These are phyloP conservation scores for Petrolisthes manimaculis DNA, from an alignment of 2,888 invertebrate species.

Conservation along the genomic window DNA sequence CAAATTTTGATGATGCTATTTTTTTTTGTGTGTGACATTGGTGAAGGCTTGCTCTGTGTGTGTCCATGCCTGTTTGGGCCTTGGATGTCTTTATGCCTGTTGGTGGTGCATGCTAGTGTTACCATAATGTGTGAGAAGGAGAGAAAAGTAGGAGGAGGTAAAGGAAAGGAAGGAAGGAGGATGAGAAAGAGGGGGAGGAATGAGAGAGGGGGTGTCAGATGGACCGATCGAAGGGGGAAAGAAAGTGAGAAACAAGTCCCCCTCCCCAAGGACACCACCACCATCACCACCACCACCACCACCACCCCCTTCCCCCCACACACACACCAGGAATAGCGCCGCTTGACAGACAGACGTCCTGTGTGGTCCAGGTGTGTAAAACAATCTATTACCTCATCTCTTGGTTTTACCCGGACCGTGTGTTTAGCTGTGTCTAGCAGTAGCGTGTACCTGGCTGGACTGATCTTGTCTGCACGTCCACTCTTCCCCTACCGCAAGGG, in stretches of 20 bases:
- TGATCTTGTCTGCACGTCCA: neutral
- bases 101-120: constrained; percentile 1
- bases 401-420: neutral
- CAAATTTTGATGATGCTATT: too few relatives aligned
- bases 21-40: neutral
- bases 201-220: neutral
- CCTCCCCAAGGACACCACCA: neutral
- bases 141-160: neutral
- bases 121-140: neutral
- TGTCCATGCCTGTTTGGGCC: neutral
- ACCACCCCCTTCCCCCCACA: neutral
- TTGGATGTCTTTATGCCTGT: constrained; percentile 7
- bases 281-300: too few relatives aligned
- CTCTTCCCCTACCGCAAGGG: neutral
- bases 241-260: neutral
- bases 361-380: neutral
- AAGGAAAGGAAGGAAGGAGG: constrained; percentile 9
- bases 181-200: neutral
- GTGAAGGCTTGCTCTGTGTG: neutral
- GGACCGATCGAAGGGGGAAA: neutral
- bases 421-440: constrained; percentile 12
- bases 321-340: neutral
- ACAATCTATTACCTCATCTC: neutral
- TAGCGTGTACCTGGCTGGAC: constrained; percentile 6
- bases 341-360: neutral